Evolutionary conservation across 2,113 vertebrate species (phyloP).

Genomic region (Cyprinus carpio): DNA sequence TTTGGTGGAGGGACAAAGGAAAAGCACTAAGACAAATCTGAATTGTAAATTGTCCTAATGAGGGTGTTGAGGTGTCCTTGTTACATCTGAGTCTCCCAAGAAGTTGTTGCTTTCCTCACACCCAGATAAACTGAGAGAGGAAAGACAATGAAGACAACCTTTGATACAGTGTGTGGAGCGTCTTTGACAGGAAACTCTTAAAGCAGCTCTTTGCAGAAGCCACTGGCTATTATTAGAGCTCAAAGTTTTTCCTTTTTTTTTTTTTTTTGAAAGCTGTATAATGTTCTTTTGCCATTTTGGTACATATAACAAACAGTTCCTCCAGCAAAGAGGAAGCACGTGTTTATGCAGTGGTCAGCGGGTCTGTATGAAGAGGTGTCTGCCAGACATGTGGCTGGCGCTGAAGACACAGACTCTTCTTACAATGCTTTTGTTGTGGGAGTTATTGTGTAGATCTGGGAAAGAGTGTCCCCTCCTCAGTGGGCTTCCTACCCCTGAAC

Average conservation of each 20-base stretch:
- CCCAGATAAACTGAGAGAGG: neutral
- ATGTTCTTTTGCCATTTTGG: neutral
- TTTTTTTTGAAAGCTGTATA: neutral
- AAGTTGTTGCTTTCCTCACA: constrained; percentile 21
- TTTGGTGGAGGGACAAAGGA: neutral
- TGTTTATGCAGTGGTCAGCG: neutral
- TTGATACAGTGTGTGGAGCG: constrained; percentile 27
- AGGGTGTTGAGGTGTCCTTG: constrained; percentile 9
- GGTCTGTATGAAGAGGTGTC: constrained; percentile 26
- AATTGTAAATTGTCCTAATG: constrained; percentile 9
- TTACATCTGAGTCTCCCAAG: neutral
- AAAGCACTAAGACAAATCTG: neutral
- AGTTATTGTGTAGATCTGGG: constrained; percentile 58
- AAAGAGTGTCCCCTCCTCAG: constrained; percentile 34
- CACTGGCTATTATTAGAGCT: neutral
- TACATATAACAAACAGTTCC: neutral
- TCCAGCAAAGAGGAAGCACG: neutral
- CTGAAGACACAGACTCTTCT: constrained; percentile 7
- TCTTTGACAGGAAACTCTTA: neutral
- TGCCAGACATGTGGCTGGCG: constrained; percentile 41
- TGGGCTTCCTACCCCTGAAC: neutral
- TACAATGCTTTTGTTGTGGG: constrained; percentile 47
- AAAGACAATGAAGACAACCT: neutral
- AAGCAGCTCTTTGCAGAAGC: neutral
- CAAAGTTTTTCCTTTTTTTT: neutral